phyloP scores from a whole-genome alignment of 64 coral and sea anemone genomes.

The Dendronephthya gigantea region DNA sequence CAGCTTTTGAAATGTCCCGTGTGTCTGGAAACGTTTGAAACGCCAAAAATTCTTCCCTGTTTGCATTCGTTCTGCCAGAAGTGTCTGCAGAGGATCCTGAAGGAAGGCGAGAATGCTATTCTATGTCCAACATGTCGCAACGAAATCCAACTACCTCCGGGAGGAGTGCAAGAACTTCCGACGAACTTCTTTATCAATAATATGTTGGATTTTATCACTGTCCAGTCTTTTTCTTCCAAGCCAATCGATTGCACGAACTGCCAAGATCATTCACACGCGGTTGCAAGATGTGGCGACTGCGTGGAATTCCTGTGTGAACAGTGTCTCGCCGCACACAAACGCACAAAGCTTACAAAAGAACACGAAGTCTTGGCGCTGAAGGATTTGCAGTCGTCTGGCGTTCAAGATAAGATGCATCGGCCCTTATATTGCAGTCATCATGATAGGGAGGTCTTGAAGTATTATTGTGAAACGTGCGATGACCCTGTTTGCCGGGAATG shows the following conservation, averaged over 20 bases:
- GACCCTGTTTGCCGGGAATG: constrained; percentile 86
- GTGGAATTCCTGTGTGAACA: constrained; percentile 86
- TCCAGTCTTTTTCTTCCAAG: constrained; percentile 61
- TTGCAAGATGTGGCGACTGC: constrained; percentile 74
- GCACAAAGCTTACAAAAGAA: constrained; percentile 81
- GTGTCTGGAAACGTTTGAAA: constrained; percentile 82
- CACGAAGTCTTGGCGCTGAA: constrained; percentile 76
- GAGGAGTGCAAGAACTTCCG: constrained; percentile 64
- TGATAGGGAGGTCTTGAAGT: constrained; percentile 74
- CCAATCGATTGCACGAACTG: constrained; percentile 83
- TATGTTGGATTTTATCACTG: constrained; percentile 88
- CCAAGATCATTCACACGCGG: constrained; percentile 53
- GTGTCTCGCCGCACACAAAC: constrained; percentile 70
- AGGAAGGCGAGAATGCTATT: constrained; percentile 60
- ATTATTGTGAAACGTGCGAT: constrained; percentile 88
- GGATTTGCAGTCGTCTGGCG: constrained; percentile 63
- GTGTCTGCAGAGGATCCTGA: constrained; percentile 52
- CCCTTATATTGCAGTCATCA: constrained; percentile 61
- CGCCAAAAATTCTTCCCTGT: constrained; percentile 80
- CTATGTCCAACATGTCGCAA: constrained; percentile 79
- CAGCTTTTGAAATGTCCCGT: constrained; percentile 86
- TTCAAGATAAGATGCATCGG: constrained; percentile 55
- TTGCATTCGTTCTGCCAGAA: constrained; percentile 87
- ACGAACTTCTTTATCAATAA: constrained; percentile 99
- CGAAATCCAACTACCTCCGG: constrained; percentile 54